Base-by-base conservation (phyloP, 1,140 invertebrate species). In the Bombyx mandarina region DNA sequence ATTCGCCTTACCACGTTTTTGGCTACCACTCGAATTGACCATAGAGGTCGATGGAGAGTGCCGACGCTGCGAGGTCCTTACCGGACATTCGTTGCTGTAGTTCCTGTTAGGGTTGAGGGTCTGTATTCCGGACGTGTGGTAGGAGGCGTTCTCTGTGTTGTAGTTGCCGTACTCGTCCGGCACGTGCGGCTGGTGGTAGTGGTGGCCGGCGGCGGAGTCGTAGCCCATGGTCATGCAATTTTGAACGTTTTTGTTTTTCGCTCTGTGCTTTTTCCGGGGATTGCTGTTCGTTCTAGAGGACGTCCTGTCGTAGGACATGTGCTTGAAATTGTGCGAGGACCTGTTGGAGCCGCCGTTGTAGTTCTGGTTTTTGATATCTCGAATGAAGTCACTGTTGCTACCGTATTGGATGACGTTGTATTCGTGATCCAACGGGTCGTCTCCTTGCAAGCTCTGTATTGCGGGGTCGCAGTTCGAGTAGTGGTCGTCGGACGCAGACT, bases 401-500 rank as follows among this genome's bases (percentile, higher is more conserved):
- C 81, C 86, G 58, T 89, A 89, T 64, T 88, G 86, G 45, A 89
- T 89, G 9, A 88, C 86, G 57, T 89, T 89, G 55, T 89, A 89
- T 60, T 89, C 88, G 64, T 89, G 88, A 61, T 88, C 88, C 35
- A 89, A 71, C 0, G 85, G 74, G 63, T 89, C 86, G 50, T 85
- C 83, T 1, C 82, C 88, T 68, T 89, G 86, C 43, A 89, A 62
- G 8, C 84, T 87, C 53, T 89, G 88, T 49, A 89, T 84, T 0
- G 82, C 80, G 9, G 86, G 88, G 61, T 89, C 88, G 57, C 88
- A 89, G 57, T 89, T 89, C 0, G 88, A 89, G 55, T 89, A 89
- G 57, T 89, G 88, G 55, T 89, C 88, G 53, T 89, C 88, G 0
- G 88, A 89, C 0, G 80, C 83, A 0, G 86, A 89, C 59, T 88